Conservation (phyloP, 2,797 vertebrate species). For the Lemur catta region DNA sequence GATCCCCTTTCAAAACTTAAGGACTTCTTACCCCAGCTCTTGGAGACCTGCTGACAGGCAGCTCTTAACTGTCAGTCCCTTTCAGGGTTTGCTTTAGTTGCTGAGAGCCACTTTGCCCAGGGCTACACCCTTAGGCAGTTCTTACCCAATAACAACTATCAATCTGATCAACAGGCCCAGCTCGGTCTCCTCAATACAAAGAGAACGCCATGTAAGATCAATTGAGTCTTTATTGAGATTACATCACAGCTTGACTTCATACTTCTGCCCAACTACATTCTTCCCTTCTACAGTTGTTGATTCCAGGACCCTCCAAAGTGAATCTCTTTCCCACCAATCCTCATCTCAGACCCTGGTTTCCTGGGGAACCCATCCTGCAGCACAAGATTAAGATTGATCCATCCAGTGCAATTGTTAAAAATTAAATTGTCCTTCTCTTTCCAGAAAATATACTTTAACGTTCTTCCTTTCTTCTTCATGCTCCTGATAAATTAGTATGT, state of each 20-base stretch:
- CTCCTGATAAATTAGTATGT: not conserved
- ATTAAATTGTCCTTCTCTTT: not conserved
- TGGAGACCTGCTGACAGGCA: not conserved
- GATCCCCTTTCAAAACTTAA: not conserved
- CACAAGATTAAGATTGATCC: not conserved
- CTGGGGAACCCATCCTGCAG: not conserved
- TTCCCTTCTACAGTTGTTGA: not conserved
- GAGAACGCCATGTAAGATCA: not conserved
- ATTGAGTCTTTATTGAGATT: not conserved
- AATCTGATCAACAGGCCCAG: not conserved
- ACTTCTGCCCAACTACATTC: not conserved
- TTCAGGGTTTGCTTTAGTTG: not conserved
- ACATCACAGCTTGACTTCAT: not conserved
- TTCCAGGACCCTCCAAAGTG: not conserved
- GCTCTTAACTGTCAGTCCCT: not conserved
- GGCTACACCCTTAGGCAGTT: not conserved
- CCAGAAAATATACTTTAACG: not conserved
- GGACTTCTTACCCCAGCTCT: not conserved
- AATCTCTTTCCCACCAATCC: not conserved
- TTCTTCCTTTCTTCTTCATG: not conserved
- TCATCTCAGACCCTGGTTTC: not conserved
- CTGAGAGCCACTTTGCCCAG: not conserved
- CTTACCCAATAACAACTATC: not conserved
- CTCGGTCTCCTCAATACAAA: not conserved
- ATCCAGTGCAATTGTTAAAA: not conserved